A percentile compares a stretch with the other conserved stretches of the same genome.
These are phyloP conservation scores for Ophiodon elongatus DNA, from an alignment of 2,113 vertebrate species.

Conservation along the genomic window DNA sequence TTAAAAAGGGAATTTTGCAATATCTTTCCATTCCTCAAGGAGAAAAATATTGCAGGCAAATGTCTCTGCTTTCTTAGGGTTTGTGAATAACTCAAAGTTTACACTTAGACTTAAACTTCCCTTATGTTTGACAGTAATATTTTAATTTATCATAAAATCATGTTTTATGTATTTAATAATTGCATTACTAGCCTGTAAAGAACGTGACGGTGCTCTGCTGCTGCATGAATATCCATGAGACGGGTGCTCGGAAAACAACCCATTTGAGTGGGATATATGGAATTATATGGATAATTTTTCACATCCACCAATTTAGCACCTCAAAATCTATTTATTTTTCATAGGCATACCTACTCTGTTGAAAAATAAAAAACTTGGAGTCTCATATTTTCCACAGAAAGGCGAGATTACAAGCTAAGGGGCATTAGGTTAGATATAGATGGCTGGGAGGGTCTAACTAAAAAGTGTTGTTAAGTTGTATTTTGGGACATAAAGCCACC, in stretches of 20 bases:
- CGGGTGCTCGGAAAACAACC: not conserved
- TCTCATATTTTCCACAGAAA: not conserved
- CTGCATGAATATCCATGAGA: not conserved
- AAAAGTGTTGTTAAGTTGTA: not conserved
- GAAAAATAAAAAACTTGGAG: not conserved
- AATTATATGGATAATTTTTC: not conserved
- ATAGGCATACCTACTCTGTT: not conserved
- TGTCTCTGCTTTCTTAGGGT: not conserved
- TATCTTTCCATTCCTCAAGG: not conserved
- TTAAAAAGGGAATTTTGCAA: conserved; percentile 17
- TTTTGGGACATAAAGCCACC: not conserved
- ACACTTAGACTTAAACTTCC: not conserved
- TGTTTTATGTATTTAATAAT: not conserved
- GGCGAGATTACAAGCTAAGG: not conserved
- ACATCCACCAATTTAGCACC: not conserved
- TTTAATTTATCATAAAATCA: not conserved
- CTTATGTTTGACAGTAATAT: not conserved
- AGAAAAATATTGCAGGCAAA: not conserved
- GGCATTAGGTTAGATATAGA: not conserved
- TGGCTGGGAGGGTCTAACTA: not conserved
- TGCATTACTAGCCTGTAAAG: not conserved
- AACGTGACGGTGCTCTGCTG: not conserved
- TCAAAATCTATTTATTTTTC: not conserved
- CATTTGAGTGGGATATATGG: not conserved
- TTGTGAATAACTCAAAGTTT: not conserved